These are phyloP conservation scores for Microctenopoma stevenorrisi DNA, from an alignment of 2,797 vertebrate genomes.

Conservation along the genomic window DNA sequence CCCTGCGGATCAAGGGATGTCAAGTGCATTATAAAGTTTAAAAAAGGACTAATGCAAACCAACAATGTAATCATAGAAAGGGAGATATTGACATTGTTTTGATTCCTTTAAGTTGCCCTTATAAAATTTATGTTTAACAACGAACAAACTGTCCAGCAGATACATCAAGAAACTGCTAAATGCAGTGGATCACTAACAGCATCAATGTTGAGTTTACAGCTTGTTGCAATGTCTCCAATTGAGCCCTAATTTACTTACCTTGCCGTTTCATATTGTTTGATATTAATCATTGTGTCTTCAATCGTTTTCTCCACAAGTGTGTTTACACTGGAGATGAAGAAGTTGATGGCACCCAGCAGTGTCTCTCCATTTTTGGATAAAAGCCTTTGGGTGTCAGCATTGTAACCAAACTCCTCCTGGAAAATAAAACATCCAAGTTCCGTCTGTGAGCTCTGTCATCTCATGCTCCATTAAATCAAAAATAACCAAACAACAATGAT, in stretches of 20 bases:
- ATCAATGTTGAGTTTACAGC: too few species aligned
- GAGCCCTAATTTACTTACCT: constrained; percentile 80
- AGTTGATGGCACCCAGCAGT: constrained; percentile 95
- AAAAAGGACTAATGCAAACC: too few species aligned
- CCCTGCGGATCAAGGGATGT: constrained; percentile 71
- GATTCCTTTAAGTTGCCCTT: too few species aligned
- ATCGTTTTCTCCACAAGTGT: constrained; percentile 99
- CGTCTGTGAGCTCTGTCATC: too few species aligned
- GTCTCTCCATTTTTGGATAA: constrained; percentile 98
- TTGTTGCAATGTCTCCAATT: too few species aligned
- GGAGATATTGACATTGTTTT: too few species aligned
- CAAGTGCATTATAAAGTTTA: too few species aligned
- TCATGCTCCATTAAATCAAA: neutral
- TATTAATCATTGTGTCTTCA: constrained; percentile 96
- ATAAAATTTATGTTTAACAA: too few species aligned
- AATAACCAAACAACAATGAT: neutral
- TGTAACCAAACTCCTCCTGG: constrained; percentile 99
- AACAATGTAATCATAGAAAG: too few species aligned
- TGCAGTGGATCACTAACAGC: too few species aligned
- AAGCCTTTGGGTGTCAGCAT: constrained; percentile 97
- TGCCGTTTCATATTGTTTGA: constrained; percentile 97
- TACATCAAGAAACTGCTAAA: too few species aligned
- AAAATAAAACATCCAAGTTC: constrained; percentile 50
- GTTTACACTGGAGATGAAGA: constrained; percentile 95
- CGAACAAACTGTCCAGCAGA: too few species aligned